Conservation (phyloP, 2,797 vertebrate species). For the Lepidocolaptes lacrymiger region DNA sequence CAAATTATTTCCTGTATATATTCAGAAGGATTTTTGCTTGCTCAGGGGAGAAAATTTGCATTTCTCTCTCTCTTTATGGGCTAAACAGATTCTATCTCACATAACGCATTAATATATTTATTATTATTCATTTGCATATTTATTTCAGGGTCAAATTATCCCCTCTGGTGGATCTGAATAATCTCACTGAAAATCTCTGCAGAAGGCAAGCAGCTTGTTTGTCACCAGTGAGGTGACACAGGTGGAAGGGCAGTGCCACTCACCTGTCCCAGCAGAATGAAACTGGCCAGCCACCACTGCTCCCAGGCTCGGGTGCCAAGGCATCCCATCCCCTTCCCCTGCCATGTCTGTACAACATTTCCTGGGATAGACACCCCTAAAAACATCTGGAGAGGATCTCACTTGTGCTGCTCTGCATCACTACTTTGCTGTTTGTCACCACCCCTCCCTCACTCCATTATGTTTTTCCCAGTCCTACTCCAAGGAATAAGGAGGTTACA, state of each 20-base stretch:
- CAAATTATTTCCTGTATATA: background rate
- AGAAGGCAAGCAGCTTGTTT: background rate
- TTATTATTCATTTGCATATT: conserved; percentile 23
- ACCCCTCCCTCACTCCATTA: background rate
- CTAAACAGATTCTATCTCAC: background rate
- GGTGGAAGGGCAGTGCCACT: background rate
- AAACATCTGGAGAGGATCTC: background rate
- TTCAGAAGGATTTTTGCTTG: background rate
- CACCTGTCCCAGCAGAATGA: background rate
- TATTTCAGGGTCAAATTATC: background rate
- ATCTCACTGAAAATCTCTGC: background rate
- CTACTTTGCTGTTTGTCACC: background rate
- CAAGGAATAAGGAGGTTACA: background rate
- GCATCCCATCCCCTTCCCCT: background rate
- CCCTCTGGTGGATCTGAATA: background rate
- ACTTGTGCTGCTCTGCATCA: background rate
- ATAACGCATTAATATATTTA: background rate
- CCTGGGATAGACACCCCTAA: background rate
- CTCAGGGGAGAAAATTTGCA: background rate
- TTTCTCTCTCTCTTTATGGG: background rate
- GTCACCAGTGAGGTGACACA: background rate
- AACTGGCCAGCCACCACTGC: background rate
- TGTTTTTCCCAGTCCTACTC: background rate
- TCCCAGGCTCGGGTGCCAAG: background rate
- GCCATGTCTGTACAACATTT: background rate